Evolutionary conservation across 2,113 vertebrate genomes (phyloP).

Genomic region (Phylloscopus trochiloides): DNA sequence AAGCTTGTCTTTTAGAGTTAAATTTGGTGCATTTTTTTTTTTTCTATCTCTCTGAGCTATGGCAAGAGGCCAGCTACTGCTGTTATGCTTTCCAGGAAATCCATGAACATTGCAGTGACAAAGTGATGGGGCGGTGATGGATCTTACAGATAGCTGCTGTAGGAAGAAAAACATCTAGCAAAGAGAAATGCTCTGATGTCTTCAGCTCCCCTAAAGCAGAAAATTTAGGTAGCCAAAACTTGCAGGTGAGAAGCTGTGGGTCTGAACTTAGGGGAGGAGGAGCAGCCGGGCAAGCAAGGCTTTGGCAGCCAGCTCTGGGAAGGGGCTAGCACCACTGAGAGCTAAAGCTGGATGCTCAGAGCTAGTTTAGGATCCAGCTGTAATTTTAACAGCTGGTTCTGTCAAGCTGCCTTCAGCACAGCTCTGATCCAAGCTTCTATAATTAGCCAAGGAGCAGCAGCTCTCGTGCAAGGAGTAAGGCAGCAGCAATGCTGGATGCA

Average conservation of each 20-base stretch:
- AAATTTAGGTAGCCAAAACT: background rate
- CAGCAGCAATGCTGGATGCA: background rate
- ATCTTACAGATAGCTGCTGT: background rate
- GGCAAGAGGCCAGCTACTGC: background rate
- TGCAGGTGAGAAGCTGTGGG: background rate
- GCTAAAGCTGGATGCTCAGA: constrained; percentile 6
- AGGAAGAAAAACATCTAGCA: background rate
- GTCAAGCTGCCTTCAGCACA: constrained; percentile 1
- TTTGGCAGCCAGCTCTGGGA: background rate
- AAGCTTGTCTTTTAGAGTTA: background rate
- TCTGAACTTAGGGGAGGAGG: background rate
- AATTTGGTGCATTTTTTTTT: background rate
- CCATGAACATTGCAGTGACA: background rate
- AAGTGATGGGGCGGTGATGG: background rate
- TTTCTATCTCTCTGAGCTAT: background rate
- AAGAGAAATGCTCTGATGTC: background rate
- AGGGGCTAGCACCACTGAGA: background rate
- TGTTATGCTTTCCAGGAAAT: constrained; percentile 9
- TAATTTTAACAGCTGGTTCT: constrained; percentile 61
- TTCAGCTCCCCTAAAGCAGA: background rate
- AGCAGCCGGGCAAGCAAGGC: background rate
- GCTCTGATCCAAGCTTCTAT: constrained; percentile 33
- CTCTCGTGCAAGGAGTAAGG: background rate
- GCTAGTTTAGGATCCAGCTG: constrained; percentile 36
- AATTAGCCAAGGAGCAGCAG: constrained; percentile 9